Base-by-base conservation (phyloP, 2,797 vertebrate genomes). In the Mormyrops attenuatus region DNA sequence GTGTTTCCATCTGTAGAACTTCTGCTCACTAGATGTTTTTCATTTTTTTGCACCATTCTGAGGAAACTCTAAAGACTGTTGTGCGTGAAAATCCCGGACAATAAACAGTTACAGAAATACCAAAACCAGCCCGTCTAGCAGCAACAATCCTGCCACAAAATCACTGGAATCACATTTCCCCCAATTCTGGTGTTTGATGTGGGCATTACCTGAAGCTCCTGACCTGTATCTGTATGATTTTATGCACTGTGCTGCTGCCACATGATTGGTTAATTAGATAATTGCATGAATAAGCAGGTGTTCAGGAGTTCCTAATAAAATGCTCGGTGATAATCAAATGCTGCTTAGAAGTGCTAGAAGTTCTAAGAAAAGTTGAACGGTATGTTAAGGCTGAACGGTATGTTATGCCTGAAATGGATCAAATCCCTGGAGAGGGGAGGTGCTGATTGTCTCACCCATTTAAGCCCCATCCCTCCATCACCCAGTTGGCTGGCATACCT, bases 401-500 rank as follows among this genome's bases (percentile, higher is more conserved):
- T 30, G 73, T 80, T 1, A 80, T 1, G 0, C 38, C 34, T 80
- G 73, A 80, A n/a, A 44, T 80, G 34, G 17, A 44, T 9, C 0
- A n/a, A 41, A 80, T 41, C 38, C 73, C 38, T 8, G 11, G 17
- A 80, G 38, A 77, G 15, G 69, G 30, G 30, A 38, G 30, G 34
- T 77, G 13, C 15, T 41, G 69, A 80, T 20, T 80, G 73, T n/a
- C 73, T 17, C 38, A 9, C 7, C 38, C 17, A n/a, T n/a, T 80
- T 44, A 44, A 13, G 47, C 82, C 47, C n/a, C 47, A 5, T 8
- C 41, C 82, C 22, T 47, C 8, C 82, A 50, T 49, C 47, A 30
- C 80, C 38, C 44, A 85, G 7, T 22, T 26, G 82, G 82, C 30
- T 60, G 85, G 17, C 92, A 84, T 96, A 99, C 99, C 98, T 99